These are phyloP conservation scores for Frieseomelitta varia DNA, from an alignment of 1,140 invertebrate genomes.

Conservation along the genomic window DNA sequence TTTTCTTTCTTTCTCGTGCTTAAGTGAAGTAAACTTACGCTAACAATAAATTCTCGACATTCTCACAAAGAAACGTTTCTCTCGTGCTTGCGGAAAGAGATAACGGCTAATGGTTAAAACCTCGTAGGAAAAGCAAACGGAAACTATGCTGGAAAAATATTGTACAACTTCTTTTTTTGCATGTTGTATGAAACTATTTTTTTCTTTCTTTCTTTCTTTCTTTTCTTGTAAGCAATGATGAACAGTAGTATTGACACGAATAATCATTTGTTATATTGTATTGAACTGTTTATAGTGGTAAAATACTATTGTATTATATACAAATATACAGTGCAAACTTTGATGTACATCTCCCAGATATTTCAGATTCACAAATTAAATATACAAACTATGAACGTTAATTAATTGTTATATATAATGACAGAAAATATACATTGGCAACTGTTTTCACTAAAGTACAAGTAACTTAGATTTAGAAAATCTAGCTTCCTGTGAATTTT, in stretches of 20 bases:
- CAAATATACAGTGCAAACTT: too few relatives aligned
- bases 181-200: neutral
- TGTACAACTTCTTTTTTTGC: neutral
- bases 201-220: neutral
- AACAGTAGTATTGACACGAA: neutral
- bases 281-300: neutral
- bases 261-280: neutral
- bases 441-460: neutral
- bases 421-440: neutral
- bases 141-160: neutral
- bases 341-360: too few relatives aligned
- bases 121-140: neutral
- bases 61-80: neutral
- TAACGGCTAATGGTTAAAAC: neutral
- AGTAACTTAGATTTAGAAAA: too few relatives aligned
- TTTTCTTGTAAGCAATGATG: neutral
- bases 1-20: neutral
- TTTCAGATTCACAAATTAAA: too few relatives aligned
- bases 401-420: too few relatives aligned
- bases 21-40: constrained; percentile 53
- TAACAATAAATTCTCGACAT: constrained; percentile 11
- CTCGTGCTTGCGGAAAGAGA: neutral
- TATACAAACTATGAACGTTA: too few relatives aligned
- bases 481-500: too few relatives aligned
- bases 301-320: neutral